Base-by-base conservation (phyloP, 2,888 invertebrate genomes). In the Anticlea derivata region DNA sequence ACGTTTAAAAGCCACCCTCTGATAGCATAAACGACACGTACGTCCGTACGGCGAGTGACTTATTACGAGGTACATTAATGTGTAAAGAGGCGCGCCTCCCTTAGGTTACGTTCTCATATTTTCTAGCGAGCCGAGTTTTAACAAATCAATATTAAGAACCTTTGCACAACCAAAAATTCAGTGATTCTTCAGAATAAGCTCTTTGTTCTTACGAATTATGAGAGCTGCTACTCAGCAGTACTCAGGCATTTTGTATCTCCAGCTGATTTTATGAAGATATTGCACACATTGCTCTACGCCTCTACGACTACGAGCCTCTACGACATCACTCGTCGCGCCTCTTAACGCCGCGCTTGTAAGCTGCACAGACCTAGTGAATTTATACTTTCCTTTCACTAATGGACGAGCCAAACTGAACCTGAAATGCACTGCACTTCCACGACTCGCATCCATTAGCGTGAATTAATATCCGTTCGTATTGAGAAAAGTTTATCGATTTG, bases 381-480 rank as follows among this genome's bases (percentile, higher is more conserved):
- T n/a, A n/a, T n/a, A n/a, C n/a, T n/a, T n/a, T 27, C 41, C 47
- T 55, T 49, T 35, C 31, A 17, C 56, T 56, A 59, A 61, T 58
- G 58, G 61, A 54, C 40, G 53, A 44, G 43, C 48, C 39, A 22
- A 55, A 48, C 37, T 26, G 11, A 47, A 78, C 60, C 66, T 74
- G 68, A 77, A 83, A 83, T 79, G 77, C 75, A 77, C 54, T 80
- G 77, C 76, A 77, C 55, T 61, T 62, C 53, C 59, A 59, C 49
- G 50, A 50, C 62, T 63, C 61, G 78, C 82, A 77, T 73, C 81
- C 79, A 76, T 83, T 83, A 86, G 53, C 55, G 50, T 52, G 53
- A 49, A 55, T 59, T 43, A 38, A 53, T 48, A 48, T 39, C 27
- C 37, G 22, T 34, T 43, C 27, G 58, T 50, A 59, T 51, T 61